Evolutionary conservation across 64 coral and sea anemone genomes (phyloP), one percentile per base, ranked within the genome.

Genomic region (Trachythela sp.): DNA sequence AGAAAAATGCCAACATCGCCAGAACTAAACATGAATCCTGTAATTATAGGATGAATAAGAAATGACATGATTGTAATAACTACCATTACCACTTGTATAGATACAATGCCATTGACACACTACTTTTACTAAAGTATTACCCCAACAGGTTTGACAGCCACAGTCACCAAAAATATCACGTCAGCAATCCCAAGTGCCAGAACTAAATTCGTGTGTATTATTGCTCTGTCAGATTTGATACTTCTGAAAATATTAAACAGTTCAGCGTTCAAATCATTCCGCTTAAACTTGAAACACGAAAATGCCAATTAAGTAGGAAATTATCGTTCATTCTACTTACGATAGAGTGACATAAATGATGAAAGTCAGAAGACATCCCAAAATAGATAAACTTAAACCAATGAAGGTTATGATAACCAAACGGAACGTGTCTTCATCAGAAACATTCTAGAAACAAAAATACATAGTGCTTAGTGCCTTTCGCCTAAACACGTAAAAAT

Each of bases 111-210:
- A 26, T 2, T 72, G 68, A 72, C 68, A 11, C 17, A 24, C 9
- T 72, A 72, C 26, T 72, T 26, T 24, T 9, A 1, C 15, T 7
- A 26, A 13, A 72, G 15, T 24, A 35, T 80, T 80, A 80, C 75
- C 30, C 30, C 37, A 40, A 80, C 75, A 37, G 75, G 75, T 80
- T 80, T 80, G 31, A 35, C 75, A 37, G 34, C 75, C 2, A 80
- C 75, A 15, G 26, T 80, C 8, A 80, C 75, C 26, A 80, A 35
- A 80, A 80, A 80, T 3, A 80, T 80, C 14, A 80, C 37, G 33
- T 80, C 75, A 30, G 75, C 75, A 40, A 80, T 35, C 9, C 75
- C 75, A 80, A 80, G 75, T 17, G 75, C 75, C 75, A 80, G 30
- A 11, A 80, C 75, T 15, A 80, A 30, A 20, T 80, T 80, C 8